Conservation (phyloP, 2,797 vertebrate genomes). For the Macropus fuliginosus region DNA sequence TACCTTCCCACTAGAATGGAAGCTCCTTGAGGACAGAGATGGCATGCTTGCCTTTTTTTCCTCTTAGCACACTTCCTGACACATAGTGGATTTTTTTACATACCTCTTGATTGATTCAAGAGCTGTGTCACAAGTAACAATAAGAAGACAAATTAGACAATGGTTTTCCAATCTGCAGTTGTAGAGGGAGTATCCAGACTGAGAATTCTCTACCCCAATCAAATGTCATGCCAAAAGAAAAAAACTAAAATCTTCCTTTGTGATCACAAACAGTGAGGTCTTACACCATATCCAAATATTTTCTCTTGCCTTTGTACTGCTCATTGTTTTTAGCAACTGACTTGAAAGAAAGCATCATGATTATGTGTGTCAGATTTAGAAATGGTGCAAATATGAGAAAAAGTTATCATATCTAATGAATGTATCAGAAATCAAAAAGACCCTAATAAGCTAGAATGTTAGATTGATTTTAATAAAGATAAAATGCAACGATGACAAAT, state of each 20-base stretch:
- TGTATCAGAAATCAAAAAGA: background rate
- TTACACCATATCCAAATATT: background rate
- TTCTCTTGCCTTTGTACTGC: background rate
- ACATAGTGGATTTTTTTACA: background rate
- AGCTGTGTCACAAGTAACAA: background rate
- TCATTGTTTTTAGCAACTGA: background rate
- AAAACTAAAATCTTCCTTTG: background rate
- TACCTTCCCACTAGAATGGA: background rate
- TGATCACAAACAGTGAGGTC: background rate
- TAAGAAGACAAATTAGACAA: background rate
- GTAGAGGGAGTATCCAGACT: background rate
- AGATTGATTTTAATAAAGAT: background rate
- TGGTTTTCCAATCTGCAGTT: background rate
- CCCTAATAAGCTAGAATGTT: background rate
- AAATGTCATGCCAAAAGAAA: background rate
- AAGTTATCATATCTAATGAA: background rate
- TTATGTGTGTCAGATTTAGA: background rate
- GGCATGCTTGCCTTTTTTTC: background rate
- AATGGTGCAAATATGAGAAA: background rate
- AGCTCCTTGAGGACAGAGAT: background rate
- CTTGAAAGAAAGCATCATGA: background rate
- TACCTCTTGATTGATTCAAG: background rate
- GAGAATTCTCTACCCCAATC: background rate
- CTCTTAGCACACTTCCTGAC: background rate
- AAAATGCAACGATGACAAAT: background rate